Percentiles rank a stretch among this genome's conserved stretches.
Evolutionary conservation across 2,797 vertebrate species (phyloP).

Genomic region (Scolopax rusticola): DNA sequence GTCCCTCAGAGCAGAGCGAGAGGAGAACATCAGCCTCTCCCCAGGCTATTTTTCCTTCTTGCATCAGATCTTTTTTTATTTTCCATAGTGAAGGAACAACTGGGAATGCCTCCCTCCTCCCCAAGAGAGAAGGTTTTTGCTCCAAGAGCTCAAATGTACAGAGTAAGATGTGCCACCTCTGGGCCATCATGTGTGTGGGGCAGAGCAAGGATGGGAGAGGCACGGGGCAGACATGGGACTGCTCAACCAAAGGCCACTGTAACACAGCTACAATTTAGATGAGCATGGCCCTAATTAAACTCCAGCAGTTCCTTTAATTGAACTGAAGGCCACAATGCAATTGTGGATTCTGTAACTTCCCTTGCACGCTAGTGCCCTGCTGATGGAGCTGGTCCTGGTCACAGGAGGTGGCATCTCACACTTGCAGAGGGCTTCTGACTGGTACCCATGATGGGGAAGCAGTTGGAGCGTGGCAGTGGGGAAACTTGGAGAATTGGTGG

Average conservation of each 20-base stretch:
- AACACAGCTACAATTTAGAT: not conserved
- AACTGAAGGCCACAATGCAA: not conserved
- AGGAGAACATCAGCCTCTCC: not conserved
- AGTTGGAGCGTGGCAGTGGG: fast-evolving
- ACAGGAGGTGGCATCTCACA: not conserved
- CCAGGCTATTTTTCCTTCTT: not conserved
- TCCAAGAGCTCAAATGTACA: not conserved
- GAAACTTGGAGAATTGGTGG: not conserved
- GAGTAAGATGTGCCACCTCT: not conserved
- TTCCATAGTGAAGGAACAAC: not conserved
- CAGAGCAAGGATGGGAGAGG: not conserved
- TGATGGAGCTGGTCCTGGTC: not conserved
- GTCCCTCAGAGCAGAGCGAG: not conserved
- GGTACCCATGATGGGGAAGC: not conserved
- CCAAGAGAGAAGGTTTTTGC: not conserved
- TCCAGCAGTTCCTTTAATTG: not conserved
- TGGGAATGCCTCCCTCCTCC: not conserved
- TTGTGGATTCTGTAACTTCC: not conserved
- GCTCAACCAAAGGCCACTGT: not conserved
- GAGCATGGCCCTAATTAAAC: not conserved
- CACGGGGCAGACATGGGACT: not conserved
- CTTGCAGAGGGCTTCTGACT: not conserved
- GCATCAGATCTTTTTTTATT: not conserved
- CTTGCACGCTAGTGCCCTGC: not conserved
- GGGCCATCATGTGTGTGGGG: not conserved